phyloP scores from a whole-genome alignment of 2,113 vertebrate genomes.

The Smithornis capensis region DNA sequence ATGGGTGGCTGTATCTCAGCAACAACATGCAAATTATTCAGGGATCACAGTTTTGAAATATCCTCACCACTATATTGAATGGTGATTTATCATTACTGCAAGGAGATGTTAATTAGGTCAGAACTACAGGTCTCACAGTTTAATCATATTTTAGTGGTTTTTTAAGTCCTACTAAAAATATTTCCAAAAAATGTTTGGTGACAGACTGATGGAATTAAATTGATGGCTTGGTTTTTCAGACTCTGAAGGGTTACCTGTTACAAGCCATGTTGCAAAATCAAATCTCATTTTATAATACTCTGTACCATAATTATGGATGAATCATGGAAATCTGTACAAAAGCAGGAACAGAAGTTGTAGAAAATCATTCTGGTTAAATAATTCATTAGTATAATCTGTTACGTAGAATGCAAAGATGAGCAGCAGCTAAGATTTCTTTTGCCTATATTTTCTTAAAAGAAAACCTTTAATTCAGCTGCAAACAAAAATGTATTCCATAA shows the following conservation, averaged over 20 bases:
- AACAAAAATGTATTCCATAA: constrained; percentile 4
- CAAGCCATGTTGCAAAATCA: constrained; percentile 25
- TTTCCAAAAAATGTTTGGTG: constrained; percentile 27
- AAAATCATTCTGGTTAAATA: constrained; percentile 13
- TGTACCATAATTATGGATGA: background rate
- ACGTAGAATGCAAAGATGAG: background rate
- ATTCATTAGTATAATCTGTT: constrained; percentile 39
- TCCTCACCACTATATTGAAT: background rate
- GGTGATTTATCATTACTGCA: constrained; percentile 41
- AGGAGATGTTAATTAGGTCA: constrained; percentile 52
- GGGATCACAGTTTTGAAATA: constrained; percentile 30
- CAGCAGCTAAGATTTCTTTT: background rate
- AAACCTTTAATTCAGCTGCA: constrained; percentile 23
- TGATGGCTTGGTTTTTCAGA: constrained; percentile 5
- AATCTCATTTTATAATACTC: constrained; percentile 24
- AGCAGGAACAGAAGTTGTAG: background rate
- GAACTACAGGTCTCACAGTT: constrained; percentile 5
- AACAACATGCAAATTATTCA: constrained; percentile 36
- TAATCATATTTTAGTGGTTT: constrained; percentile 35
- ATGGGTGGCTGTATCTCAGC: background rate
- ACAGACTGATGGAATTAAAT: constrained; percentile 22
- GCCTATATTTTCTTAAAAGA: background rate
- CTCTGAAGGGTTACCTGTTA: background rate
- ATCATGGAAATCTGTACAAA: constrained; percentile 32
- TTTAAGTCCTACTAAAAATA: constrained; percentile 29